Evolutionary conservation across 2,888 invertebrate genomes (phyloP).

Genomic region (Gortyna flavago): DNA sequence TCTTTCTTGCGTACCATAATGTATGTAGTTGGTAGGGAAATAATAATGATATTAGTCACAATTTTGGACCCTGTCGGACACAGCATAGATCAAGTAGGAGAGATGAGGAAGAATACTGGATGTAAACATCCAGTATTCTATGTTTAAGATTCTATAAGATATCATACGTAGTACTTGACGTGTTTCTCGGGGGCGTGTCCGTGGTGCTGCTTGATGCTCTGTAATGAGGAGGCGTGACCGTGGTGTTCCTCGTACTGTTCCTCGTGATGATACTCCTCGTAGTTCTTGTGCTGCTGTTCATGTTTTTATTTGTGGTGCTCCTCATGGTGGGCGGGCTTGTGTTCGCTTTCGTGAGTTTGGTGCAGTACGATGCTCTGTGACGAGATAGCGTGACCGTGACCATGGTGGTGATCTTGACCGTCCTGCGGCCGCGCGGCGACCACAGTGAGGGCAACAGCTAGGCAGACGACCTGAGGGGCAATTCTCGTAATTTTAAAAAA

Average conservation of each 20-base stretch:
- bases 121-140: too few species aligned
- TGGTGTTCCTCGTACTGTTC: constrained; percentile 27
- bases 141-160: not conserved
- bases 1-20: too few species aligned
- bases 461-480: constrained; percentile 65
- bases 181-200: constrained; percentile 57
- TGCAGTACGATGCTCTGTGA: constrained; percentile 74
- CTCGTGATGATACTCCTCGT: constrained; percentile 22
- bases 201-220: constrained; percentile 37
- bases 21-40: too few species aligned
- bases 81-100: too few species aligned
- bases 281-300: constrained; percentile 19
- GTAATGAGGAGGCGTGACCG: constrained; percentile 30
- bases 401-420: constrained; percentile 60
- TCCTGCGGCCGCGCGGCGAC: constrained; percentile 59
- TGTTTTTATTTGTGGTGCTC: constrained; percentile 28
- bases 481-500: too few species aligned
- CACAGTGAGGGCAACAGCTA: constrained; percentile 55
- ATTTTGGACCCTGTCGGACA: too few species aligned
- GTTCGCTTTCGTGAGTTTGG: constrained; percentile 62
- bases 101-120: too few species aligned
- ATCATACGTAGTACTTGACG: constrained; percentile 67
- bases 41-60: too few species aligned
- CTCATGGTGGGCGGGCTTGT: constrained; percentile 41
- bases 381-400: constrained; percentile 71